Evolutionary conservation across 2,113 vertebrate species (phyloP).

Genomic region (Pterocles orientalis): DNA sequence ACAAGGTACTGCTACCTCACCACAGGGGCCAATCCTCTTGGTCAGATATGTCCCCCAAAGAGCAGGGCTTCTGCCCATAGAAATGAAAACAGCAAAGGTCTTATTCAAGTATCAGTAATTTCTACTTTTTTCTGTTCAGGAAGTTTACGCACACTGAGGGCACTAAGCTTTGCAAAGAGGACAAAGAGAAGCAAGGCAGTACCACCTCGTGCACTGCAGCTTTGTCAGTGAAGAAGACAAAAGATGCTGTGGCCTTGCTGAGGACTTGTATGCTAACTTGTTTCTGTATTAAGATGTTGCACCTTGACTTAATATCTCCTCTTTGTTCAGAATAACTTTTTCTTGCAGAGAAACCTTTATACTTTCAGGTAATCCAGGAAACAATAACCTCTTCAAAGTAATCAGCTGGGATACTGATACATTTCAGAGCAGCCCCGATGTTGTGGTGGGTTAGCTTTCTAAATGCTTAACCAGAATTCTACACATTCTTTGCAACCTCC

Average conservation of each 20-base stretch:
- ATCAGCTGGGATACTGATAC: background rate
- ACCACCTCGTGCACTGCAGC: background rate
- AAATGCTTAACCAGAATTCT: background rate
- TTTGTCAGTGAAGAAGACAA: background rate
- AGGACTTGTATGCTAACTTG: background rate
- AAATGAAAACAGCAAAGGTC: background rate
- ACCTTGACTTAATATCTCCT: background rate
- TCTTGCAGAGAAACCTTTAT: background rate
- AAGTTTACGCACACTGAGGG: background rate
- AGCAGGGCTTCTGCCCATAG: background rate
- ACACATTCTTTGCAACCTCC: background rate
- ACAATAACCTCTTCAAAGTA: background rate
- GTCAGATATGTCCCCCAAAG: background rate
- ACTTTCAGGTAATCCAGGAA: background rate
- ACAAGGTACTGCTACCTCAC: background rate
- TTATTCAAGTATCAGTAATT: background rate
- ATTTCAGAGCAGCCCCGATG: background rate
- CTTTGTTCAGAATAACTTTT: background rate
- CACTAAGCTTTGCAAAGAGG: background rate
- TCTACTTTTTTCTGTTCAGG: background rate
- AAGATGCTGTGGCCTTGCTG: background rate
- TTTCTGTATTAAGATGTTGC: background rate
- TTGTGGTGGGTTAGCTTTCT: background rate
- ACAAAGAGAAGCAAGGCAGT: background rate
- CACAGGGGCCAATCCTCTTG: background rate